phyloP scores from a whole-genome alignment of 2,113 vertebrate genomes.

The Ptilonorhynchus violaceus region DNA sequence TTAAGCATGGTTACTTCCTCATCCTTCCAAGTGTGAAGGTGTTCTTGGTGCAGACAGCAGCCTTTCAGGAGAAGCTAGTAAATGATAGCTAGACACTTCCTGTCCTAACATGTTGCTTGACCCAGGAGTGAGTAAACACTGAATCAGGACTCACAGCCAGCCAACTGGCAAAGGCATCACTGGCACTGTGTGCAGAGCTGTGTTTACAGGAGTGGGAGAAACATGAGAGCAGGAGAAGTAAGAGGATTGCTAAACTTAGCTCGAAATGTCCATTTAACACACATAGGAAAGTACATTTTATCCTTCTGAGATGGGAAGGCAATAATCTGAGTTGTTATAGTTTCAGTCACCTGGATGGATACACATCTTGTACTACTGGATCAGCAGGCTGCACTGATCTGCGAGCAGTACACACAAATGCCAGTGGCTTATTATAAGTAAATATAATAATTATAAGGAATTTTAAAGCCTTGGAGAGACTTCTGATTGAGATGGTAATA shows the following conservation, averaged over 20 bases:
- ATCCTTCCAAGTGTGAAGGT: background rate
- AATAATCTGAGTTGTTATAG: background rate
- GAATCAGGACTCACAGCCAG: conserved; percentile 56
- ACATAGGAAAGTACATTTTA: conserved; percentile 30
- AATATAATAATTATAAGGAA: background rate
- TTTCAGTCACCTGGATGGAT: background rate
- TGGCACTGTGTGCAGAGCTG: conserved; percentile 7
- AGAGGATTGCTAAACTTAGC: conserved; percentile 60
- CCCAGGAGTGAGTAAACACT: conserved; percentile 54
- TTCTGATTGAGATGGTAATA: background rate
- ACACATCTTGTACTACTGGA: background rate
- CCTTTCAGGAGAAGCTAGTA: conserved; percentile 30
- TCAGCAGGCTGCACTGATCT: background rate
- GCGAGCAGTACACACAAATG: background rate
- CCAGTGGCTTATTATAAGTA: background rate
- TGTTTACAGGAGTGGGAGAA: conserved; percentile 55
- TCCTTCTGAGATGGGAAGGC: background rate
- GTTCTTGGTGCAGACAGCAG: background rate
- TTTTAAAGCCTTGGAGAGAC: background rate
- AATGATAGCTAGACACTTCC: conserved; percentile 48
- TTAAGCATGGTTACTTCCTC: background rate
- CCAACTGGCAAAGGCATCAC: conserved; percentile 22
- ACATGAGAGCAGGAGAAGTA: conserved; percentile 29
- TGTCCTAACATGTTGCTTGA: conserved; percentile 60
- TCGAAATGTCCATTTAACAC: conserved; percentile 28